phyloP scores from a whole-genome alignment of 2,797 vertebrate genomes.

The Scyliorhinus canicula region DNA sequence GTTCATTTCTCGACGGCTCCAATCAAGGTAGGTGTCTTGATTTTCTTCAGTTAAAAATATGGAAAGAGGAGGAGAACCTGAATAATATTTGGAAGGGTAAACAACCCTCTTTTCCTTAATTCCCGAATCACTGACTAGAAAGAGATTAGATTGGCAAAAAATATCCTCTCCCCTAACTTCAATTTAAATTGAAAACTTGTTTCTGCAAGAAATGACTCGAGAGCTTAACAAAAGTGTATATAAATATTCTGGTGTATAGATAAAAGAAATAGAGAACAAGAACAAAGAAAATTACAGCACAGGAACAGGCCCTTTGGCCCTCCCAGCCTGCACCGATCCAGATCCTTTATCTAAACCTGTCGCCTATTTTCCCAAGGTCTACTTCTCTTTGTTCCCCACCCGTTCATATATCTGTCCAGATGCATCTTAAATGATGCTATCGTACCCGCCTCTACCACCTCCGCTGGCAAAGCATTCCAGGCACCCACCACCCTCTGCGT shows the following conservation, averaged over 20 bases:
- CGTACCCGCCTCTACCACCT: no score
- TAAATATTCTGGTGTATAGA: background rate
- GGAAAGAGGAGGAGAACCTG: background rate
- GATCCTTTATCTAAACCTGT: no score
- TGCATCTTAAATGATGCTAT: no score
- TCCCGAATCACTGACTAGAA: background rate
- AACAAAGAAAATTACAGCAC: no score
- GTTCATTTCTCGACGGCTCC: conserved; percentile 78
- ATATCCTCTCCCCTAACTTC: background rate
- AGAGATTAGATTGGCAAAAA: background rate
- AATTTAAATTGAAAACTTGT: background rate
- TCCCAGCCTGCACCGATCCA: no score
- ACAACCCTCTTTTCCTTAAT: background rate
- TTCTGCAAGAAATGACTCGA: background rate
- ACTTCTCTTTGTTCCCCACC: no score
- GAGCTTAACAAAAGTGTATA: background rate
- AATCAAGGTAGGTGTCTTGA: conserved; percentile 66
- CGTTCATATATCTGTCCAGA: no score
- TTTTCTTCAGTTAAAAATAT: background rate
- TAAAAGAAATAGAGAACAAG: background rate
- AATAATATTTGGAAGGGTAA: background rate
- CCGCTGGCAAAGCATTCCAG: no score
- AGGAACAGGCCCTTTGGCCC: no score
- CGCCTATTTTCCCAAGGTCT: no score
- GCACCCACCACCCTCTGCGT: no score